Conservation (phyloP, 2,797 vertebrate genomes). For the Peromyscus nudipes region DNA sequence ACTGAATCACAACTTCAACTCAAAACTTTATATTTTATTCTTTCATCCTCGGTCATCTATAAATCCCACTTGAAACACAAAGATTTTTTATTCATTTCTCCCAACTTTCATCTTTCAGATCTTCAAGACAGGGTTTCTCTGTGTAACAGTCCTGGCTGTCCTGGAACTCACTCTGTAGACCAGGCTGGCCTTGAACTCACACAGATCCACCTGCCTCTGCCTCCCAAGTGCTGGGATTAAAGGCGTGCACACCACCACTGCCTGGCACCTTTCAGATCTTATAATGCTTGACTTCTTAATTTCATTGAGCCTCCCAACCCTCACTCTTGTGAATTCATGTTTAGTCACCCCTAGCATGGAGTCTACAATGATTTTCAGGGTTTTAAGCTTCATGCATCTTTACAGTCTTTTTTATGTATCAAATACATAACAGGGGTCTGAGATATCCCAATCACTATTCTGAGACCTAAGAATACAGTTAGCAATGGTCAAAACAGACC, state of each 20-base stretch:
- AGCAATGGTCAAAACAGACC: not conserved
- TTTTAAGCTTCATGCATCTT: not conserved
- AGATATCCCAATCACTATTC: not conserved
- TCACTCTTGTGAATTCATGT: not conserved
- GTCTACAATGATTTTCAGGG: not conserved
- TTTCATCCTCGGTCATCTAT: not conserved
- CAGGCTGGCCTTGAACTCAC: too few relatives aligned
- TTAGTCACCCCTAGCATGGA: not conserved
- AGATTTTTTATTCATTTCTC: not conserved
- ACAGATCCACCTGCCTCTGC: too few relatives aligned
- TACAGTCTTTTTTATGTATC: not conserved
- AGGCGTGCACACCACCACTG: too few relatives aligned
- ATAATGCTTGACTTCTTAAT: not conserved
- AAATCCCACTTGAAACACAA: not conserved
- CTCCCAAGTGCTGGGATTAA: too few relatives aligned
- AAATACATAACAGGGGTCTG: not conserved
- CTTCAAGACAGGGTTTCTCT: too few relatives aligned
- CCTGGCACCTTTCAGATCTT: not conserved
- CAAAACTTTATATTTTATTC: not conserved
- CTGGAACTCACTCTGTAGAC: too few relatives aligned
- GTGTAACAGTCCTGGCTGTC: too few relatives aligned
- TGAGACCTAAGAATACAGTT: not conserved
- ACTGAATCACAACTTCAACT: not conserved
- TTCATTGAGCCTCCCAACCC: not conserved
- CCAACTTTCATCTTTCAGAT: not conserved